Evolutionary conservation across 1,140 invertebrate genomes (phyloP), one percentile per base, ranked within the genome.

Genomic region (Nasonia giraulti): DNA sequence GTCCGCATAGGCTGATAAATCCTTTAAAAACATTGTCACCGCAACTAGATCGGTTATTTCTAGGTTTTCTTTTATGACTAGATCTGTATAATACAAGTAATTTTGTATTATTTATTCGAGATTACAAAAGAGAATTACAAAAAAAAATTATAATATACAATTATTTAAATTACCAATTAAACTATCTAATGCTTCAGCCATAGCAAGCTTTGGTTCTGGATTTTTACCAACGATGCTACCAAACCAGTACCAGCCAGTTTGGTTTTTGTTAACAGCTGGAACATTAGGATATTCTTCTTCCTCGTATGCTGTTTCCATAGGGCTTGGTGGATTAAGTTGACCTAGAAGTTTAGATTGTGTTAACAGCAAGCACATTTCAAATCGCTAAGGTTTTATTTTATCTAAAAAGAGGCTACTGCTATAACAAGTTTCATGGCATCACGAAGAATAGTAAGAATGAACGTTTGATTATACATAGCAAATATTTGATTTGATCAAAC

Each of bases 161-260:
- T 23, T 20, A 44, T 76, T 47, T 88, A 88, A 86, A 95, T 95
- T 96, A 97, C 96, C 96, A 95, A 95, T 95, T 94, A 97, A 94
- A 95, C 95, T 96, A 86, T 95, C 94, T 92, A 97, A 93, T 83
- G 96, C 95, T 88, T 95, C 93, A 87, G 94, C 93, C 89, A 95
- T 95, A 12, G 95, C 95, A 83, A 94, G 91, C 50, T 87, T 89
- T 17, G 91, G 87, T 76, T 93, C 92, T 27, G 93, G 92, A 90
- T 94, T 93, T 85, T 94, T 93, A 37, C 94, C 96, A 84, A 95
- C 94, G 71, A 97, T 95, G 68, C 96, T 96, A 27, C 96, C 96
- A 84, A 97, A 95, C 95, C 96, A 97, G 90, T 95, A 95, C 97
- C 97, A 97, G 66, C 97, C 97, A 74, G 95, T 94, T 93, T 92